Evolutionary conservation across 2,113 vertebrate species (phyloP), one percentile per base, ranked within the genome.

Genomic region (Vicugna pacos): DNA sequence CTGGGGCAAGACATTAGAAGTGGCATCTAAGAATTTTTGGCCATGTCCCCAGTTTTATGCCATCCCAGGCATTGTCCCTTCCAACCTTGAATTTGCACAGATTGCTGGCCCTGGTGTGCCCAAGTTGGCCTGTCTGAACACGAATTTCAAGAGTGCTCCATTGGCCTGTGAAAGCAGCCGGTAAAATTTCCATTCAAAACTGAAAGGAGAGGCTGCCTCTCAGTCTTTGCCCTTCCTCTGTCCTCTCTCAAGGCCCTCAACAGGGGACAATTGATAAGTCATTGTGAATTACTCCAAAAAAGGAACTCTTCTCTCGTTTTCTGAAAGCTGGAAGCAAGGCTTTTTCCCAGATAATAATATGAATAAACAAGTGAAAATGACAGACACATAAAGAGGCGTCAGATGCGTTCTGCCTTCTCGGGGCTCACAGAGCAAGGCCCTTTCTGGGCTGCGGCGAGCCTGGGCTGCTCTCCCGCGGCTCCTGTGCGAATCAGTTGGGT

Each of bases 301-400:
- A 32, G 16, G 22, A 50, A 64, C 38, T 32, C 16, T 8, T 70
- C 52, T 69, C 46, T n/a, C 69, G 56, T 42, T 82, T 89, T 86
- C n/a, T 46, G 56, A 90, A 94, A 79, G 30, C 67, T 90, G 56
- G 64, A 76, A 48, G 54, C 22, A 76, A 93, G 46, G n/a, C 12
- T 62, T 89, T 56, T 93, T 38, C 60, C 60, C 93, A 89, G 16
- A 38, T 60, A 64, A 72, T 62, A 64, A 26, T 14, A 22, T 16
- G 6, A 96, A 62, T 35, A 54, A 95, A 54, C 48, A 88, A 20
- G 7, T 17, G 5, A 88, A 83, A 30, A 77, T n/a, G n/a, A 56
- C 42, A 60, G 22, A 5, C 50, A 69, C 35, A 54, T 13, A 83
- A 75, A 77, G 20, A 88, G 16, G 24, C 4, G 0, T 28, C 32